Evolutionary conservation across 2,113 vertebrate genomes (phyloP).

Genomic region (Burhinus oedicnemus): DNA sequence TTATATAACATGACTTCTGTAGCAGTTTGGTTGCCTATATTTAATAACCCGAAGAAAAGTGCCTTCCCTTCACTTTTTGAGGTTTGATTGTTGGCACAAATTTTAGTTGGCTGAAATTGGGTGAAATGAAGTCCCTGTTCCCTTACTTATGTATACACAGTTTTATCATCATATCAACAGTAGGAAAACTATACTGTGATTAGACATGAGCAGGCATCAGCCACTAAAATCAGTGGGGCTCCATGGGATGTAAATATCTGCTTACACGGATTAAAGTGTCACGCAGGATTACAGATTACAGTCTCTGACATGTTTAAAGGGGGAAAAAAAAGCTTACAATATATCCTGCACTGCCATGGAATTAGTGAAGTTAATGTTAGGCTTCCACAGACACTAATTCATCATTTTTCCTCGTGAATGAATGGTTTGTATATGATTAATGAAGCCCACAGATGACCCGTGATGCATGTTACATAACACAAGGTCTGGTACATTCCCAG

Average conservation of each 20-base stretch:
- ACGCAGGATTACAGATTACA: slow-evolving; percentile 23
- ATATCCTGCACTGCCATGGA: not conserved
- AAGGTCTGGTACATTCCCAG: not conserved
- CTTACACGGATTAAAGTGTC: slow-evolving; percentile 36
- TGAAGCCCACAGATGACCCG: slow-evolving; percentile 17
- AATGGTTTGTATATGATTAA: slow-evolving; percentile 17
- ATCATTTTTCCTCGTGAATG: not conserved
- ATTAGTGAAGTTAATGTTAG: not conserved
- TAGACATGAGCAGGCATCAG: not conserved
- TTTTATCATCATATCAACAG: not conserved
- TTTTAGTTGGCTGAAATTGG: not conserved
- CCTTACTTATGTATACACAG: not conserved
- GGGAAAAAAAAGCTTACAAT: not conserved
- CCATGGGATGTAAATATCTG: slow-evolving; percentile 14
- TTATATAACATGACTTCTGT: not conserved
- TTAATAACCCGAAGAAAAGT: not conserved
- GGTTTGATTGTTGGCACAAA: not conserved
- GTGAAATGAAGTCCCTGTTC: not conserved
- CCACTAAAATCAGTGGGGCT: not conserved
- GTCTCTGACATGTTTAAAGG: not conserved
- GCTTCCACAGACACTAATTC: slow-evolving; percentile 2
- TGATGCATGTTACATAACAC: not conserved
- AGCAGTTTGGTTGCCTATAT: not conserved
- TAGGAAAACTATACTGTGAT: not conserved
- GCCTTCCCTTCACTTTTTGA: not conserved